Percentiles rank a stretch among this genome's conserved stretches.
phyloP scores from a whole-genome alignment of 2,888 invertebrate species.

The Acrobeloides nanus region DNA sequence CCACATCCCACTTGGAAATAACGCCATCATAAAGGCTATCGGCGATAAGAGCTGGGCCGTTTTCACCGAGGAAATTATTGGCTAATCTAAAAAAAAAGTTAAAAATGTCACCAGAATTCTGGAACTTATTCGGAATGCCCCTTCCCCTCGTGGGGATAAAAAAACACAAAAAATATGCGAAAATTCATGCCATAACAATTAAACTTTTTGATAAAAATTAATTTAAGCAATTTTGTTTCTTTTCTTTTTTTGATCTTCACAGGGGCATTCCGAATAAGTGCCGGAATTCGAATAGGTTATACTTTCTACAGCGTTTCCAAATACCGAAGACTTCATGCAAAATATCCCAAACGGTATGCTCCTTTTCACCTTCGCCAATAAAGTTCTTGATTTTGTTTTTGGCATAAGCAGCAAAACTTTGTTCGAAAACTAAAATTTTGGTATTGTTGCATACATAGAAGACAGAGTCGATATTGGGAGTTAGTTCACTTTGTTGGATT shows the following conservation, averaged over 20 bases:
- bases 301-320: constrained; percentile 24
- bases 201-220: too few relatives aligned
- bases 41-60: constrained; percentile 25
- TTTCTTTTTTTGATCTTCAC: too few relatives aligned
- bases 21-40: constrained; percentile 26
- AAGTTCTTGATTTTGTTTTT: constrained; percentile 27
- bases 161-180: not conserved
- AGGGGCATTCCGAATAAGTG: too few relatives aligned
- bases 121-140: not conserved
- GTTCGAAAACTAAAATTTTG: constrained; percentile 23
- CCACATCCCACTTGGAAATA: constrained; percentile 16
- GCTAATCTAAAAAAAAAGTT: constrained; percentile 12
- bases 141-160: not conserved
- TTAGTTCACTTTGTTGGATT: too few relatives aligned
- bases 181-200: not conserved
- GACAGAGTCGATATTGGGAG: too few relatives aligned
- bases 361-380: constrained; percentile 16
- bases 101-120: too few relatives aligned
- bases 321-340: constrained; percentile 22
- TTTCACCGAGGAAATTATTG: constrained; percentile 22
- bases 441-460: too few relatives aligned
- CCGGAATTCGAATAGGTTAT: too few relatives aligned
- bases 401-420: constrained; percentile 23
- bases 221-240: too few relatives aligned
- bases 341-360: constrained; percentile 21